phyloP scores from a whole-genome alignment of 2,113 vertebrate species.

The Gambusia holbrooki region DNA sequence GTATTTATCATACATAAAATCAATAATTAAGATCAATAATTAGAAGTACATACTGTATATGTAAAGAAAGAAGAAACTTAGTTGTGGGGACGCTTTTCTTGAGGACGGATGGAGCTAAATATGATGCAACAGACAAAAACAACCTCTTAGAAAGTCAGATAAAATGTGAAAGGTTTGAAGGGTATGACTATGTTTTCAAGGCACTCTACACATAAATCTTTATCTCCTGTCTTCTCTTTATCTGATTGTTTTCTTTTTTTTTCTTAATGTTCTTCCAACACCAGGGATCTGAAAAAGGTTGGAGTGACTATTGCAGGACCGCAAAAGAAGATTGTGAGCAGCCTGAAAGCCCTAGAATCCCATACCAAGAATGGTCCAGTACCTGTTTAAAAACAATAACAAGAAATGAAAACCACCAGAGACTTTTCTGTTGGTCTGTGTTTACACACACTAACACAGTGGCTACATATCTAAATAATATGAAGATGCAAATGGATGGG shows the following conservation, averaged over 20 bases:
- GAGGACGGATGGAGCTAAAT: not conserved
- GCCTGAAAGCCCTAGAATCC: constrained; percentile 94
- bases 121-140: not conserved
- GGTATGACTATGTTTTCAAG: not conserved
- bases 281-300: constrained; percentile 93
- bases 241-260: constrained; percentile 13
- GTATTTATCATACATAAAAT: not conserved
- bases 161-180: not conserved
- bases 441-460: constrained; percentile 58
- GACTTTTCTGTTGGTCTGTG: constrained; percentile 42
- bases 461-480: constrained; percentile 51
- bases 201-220: constrained; percentile 21
- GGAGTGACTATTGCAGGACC: constrained; percentile 93
- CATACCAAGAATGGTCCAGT: constrained; percentile 93
- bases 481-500: constrained; percentile 30
- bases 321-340: constrained; percentile 96
- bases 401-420: constrained; percentile 45
- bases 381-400: constrained; percentile 84
- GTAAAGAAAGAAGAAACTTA: not conserved
- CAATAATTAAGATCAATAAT: not conserved
- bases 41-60: not conserved
- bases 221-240: constrained; percentile 8
- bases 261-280: constrained; percentile 37
- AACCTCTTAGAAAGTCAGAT: not conserved
- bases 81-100: not conserved